Conservation (phyloP, 2,113 vertebrate genomes). For the Motacilla tschutschensis region DNA sequence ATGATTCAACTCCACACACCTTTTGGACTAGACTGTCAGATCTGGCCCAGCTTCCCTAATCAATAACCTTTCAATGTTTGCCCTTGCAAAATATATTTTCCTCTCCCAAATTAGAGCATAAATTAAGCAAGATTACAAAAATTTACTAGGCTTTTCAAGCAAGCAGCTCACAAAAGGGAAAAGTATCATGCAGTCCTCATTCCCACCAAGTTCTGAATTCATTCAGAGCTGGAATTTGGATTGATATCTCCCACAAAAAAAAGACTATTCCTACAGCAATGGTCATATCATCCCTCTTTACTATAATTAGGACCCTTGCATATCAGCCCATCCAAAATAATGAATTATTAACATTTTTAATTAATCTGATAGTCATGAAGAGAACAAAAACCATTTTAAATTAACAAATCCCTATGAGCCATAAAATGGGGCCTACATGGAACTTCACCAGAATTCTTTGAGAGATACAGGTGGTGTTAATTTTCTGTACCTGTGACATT, state of each 20-base stretch:
- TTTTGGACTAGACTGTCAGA: neutral
- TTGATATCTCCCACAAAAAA: neutral
- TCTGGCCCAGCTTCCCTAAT: neutral
- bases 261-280: neutral
- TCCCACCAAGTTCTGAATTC: neutral
- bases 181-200: neutral
- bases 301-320: neutral
- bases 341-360: neutral
- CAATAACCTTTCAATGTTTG: neutral
- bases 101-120: neutral
- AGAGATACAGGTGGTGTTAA: neutral
- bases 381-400: neutral
- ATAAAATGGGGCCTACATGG: neutral
- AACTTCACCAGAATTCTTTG: neutral
- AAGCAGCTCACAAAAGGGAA: neutral
- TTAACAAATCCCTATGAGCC: neutral
- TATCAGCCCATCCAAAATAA: neutral
- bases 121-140: neutral
- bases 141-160: neutral
- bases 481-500: neutral
- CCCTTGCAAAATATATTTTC: neutral
- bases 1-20: neutral
- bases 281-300: neutral
- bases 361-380: neutral
- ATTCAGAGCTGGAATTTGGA: neutral